Evolutionary conservation across 1,140 invertebrate species (phyloP).

Genomic region (Drosophila sproati): DNA sequence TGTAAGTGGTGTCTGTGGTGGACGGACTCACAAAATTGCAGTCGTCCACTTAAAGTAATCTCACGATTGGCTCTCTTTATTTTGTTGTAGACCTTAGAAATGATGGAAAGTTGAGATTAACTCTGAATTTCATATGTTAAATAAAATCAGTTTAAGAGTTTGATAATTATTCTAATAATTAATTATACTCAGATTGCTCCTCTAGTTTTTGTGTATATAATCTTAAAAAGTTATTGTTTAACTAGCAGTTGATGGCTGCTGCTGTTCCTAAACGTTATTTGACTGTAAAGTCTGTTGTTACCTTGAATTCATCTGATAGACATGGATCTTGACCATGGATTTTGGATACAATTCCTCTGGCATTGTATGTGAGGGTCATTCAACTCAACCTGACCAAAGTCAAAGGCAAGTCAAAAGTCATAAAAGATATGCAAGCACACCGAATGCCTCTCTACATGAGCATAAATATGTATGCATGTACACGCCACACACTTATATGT

Average conservation of each 20-base stretch:
- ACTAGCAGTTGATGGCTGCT: conserved; percentile 9
- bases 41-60: conserved; percentile 21
- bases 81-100: not conserved
- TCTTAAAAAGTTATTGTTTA: not conserved
- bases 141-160: not conserved
- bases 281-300: not conserved
- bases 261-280: not conserved
- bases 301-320: conserved; percentile 14
- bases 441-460: conserved; percentile 32
- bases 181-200: not conserved
- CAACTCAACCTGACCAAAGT: conserved; percentile 57
- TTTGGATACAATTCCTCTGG: conserved; percentile 38
- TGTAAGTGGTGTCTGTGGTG: conserved; percentile 6
- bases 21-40: conserved; percentile 17
- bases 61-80: conserved; percentile 3
- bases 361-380: conserved; percentile 62
- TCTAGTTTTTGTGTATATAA: not conserved
- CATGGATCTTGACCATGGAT: conserved; percentile 38
- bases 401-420: conserved; percentile 77
- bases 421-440: conserved; percentile 74
- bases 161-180: too few relatives aligned
- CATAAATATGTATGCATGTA: conserved; percentile 55
- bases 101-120: not conserved
- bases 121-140: not conserved
- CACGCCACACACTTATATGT: conserved; percentile 11